phyloP scores from a whole-genome alignment of 2,113 vertebrate species.

The Pantherophis guttatus region DNA sequence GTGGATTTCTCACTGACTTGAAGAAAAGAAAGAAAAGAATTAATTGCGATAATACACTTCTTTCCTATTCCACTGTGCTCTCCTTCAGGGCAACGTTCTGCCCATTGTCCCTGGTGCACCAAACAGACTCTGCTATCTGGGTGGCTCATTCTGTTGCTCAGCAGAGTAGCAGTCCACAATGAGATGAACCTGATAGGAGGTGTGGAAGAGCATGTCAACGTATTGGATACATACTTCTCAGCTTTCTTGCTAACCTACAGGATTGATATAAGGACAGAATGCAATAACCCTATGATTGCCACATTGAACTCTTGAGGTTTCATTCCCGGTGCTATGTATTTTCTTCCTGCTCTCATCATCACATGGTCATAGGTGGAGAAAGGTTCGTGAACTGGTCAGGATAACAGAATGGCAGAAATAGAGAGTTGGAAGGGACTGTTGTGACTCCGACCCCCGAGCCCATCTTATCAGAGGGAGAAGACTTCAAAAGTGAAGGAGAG shows the following conservation, averaged over 20 bases:
- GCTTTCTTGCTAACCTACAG: not conserved
- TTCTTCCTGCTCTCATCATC: not conserved
- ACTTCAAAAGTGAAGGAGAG: no score
- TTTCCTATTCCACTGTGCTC: fast-evolving
- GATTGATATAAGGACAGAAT: not conserved
- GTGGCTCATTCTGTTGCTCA: not conserved
- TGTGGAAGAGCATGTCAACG: not conserved
- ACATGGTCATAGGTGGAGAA: not conserved
- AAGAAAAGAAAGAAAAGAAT: not conserved
- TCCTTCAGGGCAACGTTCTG: not conserved
- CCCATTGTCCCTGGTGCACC: fast-evolving
- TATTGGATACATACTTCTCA: not conserved
- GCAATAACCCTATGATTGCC: not conserved
- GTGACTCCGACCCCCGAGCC: no score
- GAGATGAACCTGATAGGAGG: not conserved
- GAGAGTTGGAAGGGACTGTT: no score
- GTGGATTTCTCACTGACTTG: not conserved
- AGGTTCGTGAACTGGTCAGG: not conserved
- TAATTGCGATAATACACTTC: not conserved
- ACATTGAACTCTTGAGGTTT: not conserved
- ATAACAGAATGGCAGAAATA: not conserved
- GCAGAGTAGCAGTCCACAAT: not conserved
- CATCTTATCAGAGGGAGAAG: no score
- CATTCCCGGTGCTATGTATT: not conserved
- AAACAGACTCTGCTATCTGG: not conserved